These are phyloP conservation scores for Octomys mimax DNA, from an alignment of 2,797 vertebrate genomes.

Conservation along the genomic window DNA sequence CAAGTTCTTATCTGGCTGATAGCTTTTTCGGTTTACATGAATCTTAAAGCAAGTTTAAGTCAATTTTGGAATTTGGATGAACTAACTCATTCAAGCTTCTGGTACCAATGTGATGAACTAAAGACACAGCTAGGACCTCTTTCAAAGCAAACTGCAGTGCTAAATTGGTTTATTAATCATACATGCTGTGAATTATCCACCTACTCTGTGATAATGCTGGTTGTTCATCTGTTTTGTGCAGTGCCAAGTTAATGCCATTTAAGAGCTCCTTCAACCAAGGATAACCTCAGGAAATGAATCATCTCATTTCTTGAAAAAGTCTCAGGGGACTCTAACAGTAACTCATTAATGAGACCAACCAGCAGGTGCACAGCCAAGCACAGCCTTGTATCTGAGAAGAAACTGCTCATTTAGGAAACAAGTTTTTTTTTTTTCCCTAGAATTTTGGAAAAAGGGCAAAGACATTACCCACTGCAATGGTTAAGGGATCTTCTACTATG, in stretches of 20 bases:
- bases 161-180: neutral
- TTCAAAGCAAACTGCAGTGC: neutral
- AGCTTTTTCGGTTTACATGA: neutral
- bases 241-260: constrained; percentile 23
- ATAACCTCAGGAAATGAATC: constrained; percentile 61
- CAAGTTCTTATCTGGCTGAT: neutral
- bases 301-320: constrained; percentile 35
- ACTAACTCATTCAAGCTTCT: neutral
- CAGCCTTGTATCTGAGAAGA: neutral
- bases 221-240: neutral
- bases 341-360: neutral
- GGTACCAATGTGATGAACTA: neutral
- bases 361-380: neutral
- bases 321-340: constrained; percentile 10
- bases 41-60: neutral
- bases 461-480: neutral
- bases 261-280: constrained; percentile 5
- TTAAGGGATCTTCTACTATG: neutral
- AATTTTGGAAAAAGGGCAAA: neutral
- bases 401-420: neutral
- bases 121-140: neutral
- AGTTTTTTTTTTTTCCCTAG: neutral
- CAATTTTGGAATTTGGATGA: neutral
- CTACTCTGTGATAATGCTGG: neutral
- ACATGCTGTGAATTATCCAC: neutral